Evolutionary conservation across 2,888 invertebrate species (phyloP), one percentile per base, ranked within the genome.

Genomic region (Ormia ochracea): DNA sequence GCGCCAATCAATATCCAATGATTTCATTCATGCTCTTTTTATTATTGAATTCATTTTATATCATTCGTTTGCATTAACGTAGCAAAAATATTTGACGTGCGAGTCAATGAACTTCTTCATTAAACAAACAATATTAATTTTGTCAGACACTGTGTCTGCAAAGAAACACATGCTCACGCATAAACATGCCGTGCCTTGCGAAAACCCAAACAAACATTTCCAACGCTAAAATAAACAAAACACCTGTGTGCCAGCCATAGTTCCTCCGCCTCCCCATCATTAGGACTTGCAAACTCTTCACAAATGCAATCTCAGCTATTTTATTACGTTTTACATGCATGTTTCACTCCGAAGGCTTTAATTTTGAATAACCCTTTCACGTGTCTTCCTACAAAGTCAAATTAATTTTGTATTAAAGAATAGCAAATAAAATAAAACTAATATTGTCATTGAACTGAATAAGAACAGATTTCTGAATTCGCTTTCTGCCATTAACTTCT

Each of bases 211-310:
- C 28, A 65, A 48, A 43, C 23, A 50, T 23, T 70, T 58, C 31
- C 21, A 17, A 10, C 50, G 48, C 10, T 7, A 54, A 61, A 80
- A 74, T 74, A 77, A 58, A 63, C 48, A 56, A 77, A 74, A 74
- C 77, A 82, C 80, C 82, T 82, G 82, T 72, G 72, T n/a, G n/a
- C n/a, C n/a, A n/a, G n/a, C 36, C 52, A 52, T 66, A 21, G 21
- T 45, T 17, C 50, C 58, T 59, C 28, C 28, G 10, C 28, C 6
- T 5, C 23, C 4, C 2, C 48, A 38, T 1, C 38, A 21, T 28
- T 2, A 23, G 23, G 0, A 19, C 33, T 52, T 52, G 23, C 4
- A n/a, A n/a, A n/a, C n/a, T n/a, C n/a, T n/a, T n/a, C n/a, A n/a
- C n/a, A n/a, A n/a, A n/a, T n/a, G n/a, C n/a, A n/a, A n/a, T n/a